phyloP scores from a whole-genome alignment of 53 echinoderm and acorn worm genomes.

The Henricia sp. region DNA sequence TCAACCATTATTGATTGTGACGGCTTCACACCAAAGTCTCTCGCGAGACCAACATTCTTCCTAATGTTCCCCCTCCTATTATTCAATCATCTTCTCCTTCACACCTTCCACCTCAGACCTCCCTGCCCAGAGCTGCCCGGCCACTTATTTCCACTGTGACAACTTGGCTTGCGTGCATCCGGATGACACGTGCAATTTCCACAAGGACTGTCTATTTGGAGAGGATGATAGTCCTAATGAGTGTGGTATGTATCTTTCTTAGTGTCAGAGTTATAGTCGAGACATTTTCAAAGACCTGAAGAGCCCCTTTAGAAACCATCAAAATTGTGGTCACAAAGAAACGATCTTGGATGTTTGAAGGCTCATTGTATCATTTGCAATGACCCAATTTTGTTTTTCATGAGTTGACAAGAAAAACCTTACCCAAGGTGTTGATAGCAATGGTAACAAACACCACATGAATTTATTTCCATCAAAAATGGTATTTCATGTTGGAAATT shows the following conservation, averaged over 20 bases:
- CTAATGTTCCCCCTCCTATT: not conserved
- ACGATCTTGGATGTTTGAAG: too few relatives aligned
- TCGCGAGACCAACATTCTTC: not conserved
- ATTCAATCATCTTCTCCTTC: not conserved
- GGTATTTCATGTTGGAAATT: too few relatives aligned
- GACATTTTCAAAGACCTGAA: too few relatives aligned
- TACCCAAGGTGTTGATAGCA: too few relatives aligned
- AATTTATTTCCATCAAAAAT: too few relatives aligned
- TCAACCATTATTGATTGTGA: not conserved
- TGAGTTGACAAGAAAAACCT: too few relatives aligned
- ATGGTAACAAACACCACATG: too few relatives aligned
- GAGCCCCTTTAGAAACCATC: too few relatives aligned
- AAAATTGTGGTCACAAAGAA: too few relatives aligned
- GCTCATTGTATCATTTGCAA: too few relatives aligned
- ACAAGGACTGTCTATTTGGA: slow-evolving; percentile 75
- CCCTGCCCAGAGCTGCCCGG: slow-evolving; percentile 19
- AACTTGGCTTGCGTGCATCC: slow-evolving; percentile 67
- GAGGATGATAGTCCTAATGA: slow-evolving; percentile 69
- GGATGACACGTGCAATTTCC: slow-evolving; percentile 71
- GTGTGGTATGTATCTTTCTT: slow-evolving; percentile 67
- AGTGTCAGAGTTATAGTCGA: too few relatives aligned
- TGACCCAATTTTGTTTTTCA: too few relatives aligned
- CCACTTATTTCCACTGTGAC: slow-evolving; percentile 64
- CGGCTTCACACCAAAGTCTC: not conserved
- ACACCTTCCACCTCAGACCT: slow-evolving; percentile 26